These are phyloP conservation scores for Hemicentrotus pulcherrimus DNA, from an alignment of 35 echinoderm and acorn worm species.

Conservation along the genomic window DNA sequence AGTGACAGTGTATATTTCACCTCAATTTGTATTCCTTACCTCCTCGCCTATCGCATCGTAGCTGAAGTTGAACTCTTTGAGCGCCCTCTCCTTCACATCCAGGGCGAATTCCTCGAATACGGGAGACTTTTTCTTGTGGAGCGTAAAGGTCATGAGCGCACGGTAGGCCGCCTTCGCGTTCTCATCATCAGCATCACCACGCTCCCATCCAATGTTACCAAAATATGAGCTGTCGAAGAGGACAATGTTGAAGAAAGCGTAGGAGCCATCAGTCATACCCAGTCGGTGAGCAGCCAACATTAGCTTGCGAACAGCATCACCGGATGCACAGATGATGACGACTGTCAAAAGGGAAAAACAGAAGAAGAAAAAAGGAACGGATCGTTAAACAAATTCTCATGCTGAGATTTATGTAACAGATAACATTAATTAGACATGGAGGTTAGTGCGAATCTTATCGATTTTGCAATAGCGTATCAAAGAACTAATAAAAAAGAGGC, in stretches of 20 bases:
- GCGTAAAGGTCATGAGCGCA: slow-evolving; percentile 85
- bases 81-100: slow-evolving; percentile 70
- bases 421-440: not conserved
- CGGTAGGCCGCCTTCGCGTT: slow-evolving; percentile 82
- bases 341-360: slow-evolving; percentile 65
- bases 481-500: too few species aligned
- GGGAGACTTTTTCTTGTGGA: slow-evolving; percentile 58
- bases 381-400: not conserved
- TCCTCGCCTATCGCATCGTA: slow-evolving; percentile 67
- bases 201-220: slow-evolving; percentile 76
- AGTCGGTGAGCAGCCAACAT: slow-evolving; percentile 86
- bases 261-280: slow-evolving; percentile 82
- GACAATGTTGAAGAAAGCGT: slow-evolving; percentile 93
- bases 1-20: too few species aligned
- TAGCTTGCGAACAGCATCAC: slow-evolving; percentile 81
- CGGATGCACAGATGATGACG: slow-evolving; percentile 95
- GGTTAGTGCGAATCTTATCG: too few species aligned
- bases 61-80: slow-evolving; percentile 63
- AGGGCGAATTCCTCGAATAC: slow-evolving; percentile 67
- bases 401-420: not conserved
- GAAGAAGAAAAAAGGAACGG: not conserved
- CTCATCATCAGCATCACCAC: slow-evolving; percentile 52
- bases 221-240: slow-evolving; percentile 87
- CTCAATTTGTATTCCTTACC: slow-evolving; percentile 44
- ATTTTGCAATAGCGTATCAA: too few species aligned